These are phyloP conservation scores for Mythimna albipuncta DNA, from an alignment of 2,888 invertebrate species.

Conservation along the genomic window DNA sequence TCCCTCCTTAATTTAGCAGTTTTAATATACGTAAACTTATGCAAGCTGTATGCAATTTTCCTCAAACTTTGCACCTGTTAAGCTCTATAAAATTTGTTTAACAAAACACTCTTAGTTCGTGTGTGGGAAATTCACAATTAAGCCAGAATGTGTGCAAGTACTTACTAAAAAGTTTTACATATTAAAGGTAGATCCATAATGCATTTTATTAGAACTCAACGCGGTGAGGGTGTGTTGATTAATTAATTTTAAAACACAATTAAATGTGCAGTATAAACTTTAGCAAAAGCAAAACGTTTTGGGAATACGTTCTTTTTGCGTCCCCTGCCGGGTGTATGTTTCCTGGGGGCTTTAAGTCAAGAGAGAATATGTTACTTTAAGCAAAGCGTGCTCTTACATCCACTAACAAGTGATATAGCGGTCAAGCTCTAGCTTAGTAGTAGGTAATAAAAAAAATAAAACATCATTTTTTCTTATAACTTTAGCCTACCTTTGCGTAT, in stretches of 20 bases:
- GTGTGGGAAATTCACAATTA: constrained; percentile 67
- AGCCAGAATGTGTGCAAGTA: constrained; percentile 48
- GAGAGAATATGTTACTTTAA: too few relatives aligned
- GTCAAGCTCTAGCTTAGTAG: too few relatives aligned
- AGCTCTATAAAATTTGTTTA: constrained; percentile 76
- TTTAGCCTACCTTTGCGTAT: neutral
- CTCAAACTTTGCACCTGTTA: constrained; percentile 76
- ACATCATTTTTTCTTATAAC: neutral
- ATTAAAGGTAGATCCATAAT: constrained; percentile 31
- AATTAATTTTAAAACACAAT: neutral
- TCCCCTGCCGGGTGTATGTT: too few relatives aligned
- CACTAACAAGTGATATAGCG: too few relatives aligned
- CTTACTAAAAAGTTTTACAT: constrained; percentile 49
- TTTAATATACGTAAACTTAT: constrained; percentile 74
- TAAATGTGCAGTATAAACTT: neutral
- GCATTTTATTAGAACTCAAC: constrained; percentile 18
- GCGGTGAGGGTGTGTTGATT: neutral
- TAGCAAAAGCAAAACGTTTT: neutral
- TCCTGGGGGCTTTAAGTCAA: too few relatives aligned
- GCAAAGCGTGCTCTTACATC: too few relatives aligned
- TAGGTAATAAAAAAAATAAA: neutral
- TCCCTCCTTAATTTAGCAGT: constrained; percentile 74
- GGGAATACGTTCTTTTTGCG: too few relatives aligned
- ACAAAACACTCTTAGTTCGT: constrained; percentile 72
- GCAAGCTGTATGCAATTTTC: constrained; percentile 76